phyloP scores from a whole-genome alignment of 1,140 invertebrate species.

The Mamestra configurata region DNA sequence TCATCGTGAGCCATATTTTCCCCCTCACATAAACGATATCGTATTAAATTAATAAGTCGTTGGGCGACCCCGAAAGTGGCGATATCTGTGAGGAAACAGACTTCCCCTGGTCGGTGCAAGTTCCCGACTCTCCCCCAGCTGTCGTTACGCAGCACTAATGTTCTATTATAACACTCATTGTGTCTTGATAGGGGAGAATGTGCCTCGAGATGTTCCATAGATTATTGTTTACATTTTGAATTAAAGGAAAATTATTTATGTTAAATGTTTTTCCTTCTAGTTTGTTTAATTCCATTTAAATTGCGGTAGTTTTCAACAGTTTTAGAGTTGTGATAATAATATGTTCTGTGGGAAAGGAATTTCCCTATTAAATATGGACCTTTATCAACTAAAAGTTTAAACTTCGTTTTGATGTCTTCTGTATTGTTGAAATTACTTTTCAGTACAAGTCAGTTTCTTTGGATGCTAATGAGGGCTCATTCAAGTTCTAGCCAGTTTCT shows the following conservation, averaged over 20 bases:
- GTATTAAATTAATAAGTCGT: slow-evolving; percentile 64
- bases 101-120: slow-evolving; percentile 36
- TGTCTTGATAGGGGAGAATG: slow-evolving; percentile 32
- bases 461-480: background rate
- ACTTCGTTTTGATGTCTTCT: background rate
- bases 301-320: background rate
- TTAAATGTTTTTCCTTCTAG: background rate
- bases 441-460: background rate
- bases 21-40: slow-evolving; percentile 55
- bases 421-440: background rate
- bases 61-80: slow-evolving; percentile 42
- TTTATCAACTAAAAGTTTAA: background rate
- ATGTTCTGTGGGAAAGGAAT: background rate
- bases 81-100: slow-evolving; percentile 59
- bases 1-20: slow-evolving; percentile 47
- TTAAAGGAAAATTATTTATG: background rate
- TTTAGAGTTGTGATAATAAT: background rate
- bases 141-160: slow-evolving; percentile 59
- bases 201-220: slow-evolving; percentile 3
- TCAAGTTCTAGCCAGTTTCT: background rate
- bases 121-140: slow-evolving; percentile 18
- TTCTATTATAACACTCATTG: slow-evolving; percentile 66
- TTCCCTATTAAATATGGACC: background rate
- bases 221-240: slow-evolving; percentile 14
- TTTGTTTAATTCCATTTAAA: background rate